Evolutionary conservation across 1,140 invertebrate genomes (phyloP), one percentile per base, ranked within the genome.

Genomic region (Apolygus lucorum): DNA sequence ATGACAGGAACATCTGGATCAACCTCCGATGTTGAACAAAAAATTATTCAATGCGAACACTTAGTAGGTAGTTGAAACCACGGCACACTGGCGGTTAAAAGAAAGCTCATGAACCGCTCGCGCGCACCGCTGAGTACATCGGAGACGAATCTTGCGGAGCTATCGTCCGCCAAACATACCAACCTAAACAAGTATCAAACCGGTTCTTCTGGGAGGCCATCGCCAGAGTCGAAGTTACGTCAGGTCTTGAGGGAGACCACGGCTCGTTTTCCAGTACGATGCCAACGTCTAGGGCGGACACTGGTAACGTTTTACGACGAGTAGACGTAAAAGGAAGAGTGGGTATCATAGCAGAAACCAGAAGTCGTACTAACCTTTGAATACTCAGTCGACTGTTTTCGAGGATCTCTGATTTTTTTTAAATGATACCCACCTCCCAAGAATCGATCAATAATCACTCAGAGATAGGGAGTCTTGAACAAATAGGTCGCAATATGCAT

Each of bases 131-230:
- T n/a, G n/a, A n/a, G n/a, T n/a, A n/a, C n/a, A 59, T 8, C 8
- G 8, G 34, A 49, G 34, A 49, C 34, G 34, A 49, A 11, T 59
- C 4, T 59, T 14, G 11, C 54, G 22, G 22, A 59, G 54, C 54
- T 24, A 59, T 59, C 54, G 22, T 22, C 54, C 54, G 54, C 54
- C 4, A 59, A n/a, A 11, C n/a, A n/a, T n/a, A n/a, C n/a, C n/a
- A n/a, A 59, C 11, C 54, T 59, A 22, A 59, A 13, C 54, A 22
- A 59, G 54, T 59, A 59, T 59, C 13, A 11, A 59, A 59, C 54
- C 54, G 54, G 54, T 59, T 59, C 22, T 24, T 17, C 54, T n/a
- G 22, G 22, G 54, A 59, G 54, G 22, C 54, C 54, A 59, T 59
- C 54, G 54, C 54, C 11, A 42, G 54, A 24, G 54, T 21, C 54